These are phyloP conservation scores for Pampusana beccarii DNA, from an alignment of 2,113 vertebrate species.

Conservation along the genomic window DNA sequence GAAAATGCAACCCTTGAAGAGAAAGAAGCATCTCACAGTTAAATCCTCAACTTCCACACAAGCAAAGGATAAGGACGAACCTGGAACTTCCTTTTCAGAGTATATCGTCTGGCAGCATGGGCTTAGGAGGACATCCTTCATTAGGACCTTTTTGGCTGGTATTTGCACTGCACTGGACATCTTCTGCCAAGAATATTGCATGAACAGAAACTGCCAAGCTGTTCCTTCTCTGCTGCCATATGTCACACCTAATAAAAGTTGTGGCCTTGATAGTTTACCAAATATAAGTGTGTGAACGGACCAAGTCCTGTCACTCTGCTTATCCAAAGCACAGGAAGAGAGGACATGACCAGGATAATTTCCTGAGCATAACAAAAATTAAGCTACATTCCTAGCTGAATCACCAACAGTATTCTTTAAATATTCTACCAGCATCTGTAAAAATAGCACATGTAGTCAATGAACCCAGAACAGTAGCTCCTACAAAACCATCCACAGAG, in stretches of 20 bases:
- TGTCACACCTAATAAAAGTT: constrained; percentile 1
- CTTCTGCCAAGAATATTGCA: not conserved
- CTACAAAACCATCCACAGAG: not conserved
- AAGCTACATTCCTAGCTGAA: not conserved
- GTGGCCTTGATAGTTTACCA: not conserved
- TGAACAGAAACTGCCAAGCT: not conserved
- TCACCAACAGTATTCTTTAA: not conserved
- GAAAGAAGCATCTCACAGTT: not conserved
- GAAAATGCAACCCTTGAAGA: not conserved
- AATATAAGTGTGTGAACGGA: not conserved
- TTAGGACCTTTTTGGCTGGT: not conserved
- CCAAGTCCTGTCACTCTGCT: not conserved
- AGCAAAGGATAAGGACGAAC: not conserved
- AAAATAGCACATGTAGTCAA: not conserved
- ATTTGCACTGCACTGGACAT: not conserved
- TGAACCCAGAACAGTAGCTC: not conserved
- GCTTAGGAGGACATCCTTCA: not conserved
- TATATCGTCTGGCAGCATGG: not conserved
- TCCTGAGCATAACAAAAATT: not conserved
- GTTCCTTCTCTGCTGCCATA: not conserved
- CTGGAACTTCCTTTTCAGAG: not conserved
- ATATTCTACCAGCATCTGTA: not conserved
- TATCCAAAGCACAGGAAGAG: not conserved
- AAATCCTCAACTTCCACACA: not conserved
- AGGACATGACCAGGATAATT: not conserved